Base-by-base conservation (phyloP, 1,140 invertebrate species). In the Pseudobourletiella spinata region DNA sequence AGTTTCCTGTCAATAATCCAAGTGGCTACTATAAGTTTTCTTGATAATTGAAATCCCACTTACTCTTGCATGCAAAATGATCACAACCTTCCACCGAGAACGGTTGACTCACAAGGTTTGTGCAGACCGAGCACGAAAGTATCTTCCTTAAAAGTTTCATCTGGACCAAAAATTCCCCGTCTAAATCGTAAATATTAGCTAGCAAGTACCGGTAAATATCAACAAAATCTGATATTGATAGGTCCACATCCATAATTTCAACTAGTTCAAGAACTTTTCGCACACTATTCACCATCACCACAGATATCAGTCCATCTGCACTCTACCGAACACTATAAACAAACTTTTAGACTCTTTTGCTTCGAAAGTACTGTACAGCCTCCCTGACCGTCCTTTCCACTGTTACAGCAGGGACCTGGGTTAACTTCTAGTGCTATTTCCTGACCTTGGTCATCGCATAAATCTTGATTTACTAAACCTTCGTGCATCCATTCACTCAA, bases 51-150 rank as follows among this genome's bases (percentile, higher is more conserved):
- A 48, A 11, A 6, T 22, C 14, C 8, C 22, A 11, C 44, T 54
- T 54, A 54, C 50, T 30, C 30, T 28, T 54, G 20, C 50, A 54
- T 14, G 15, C 22, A 26, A 54, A 54, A 54, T 54, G 50, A 20
- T 30, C 25, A 26, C 50, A 54, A 8, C 25, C 25, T 6, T 26
- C 24, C 8, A 28, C 50, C 11, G 25, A 25, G 20, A 16, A 28
- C 14, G 25, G 50, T 54, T 25, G 50, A 54, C 22, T 8, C 4
- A 30, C 20, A 28, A 54, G 4, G 16, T 54, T 54, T 54, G 16
- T 28, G 20, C 50, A 54, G 24, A 28, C 50, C 3, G 50, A 54
- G 20, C 50, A 54, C 6, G 16, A 54, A 22, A 54, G 22, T 15
- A 28, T 15, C 15, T 26, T 8, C 30, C 50, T 54, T 4, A 54